Conservation (phyloP, 2,113 vertebrate genomes). For the Hippotragus niger region DNA sequence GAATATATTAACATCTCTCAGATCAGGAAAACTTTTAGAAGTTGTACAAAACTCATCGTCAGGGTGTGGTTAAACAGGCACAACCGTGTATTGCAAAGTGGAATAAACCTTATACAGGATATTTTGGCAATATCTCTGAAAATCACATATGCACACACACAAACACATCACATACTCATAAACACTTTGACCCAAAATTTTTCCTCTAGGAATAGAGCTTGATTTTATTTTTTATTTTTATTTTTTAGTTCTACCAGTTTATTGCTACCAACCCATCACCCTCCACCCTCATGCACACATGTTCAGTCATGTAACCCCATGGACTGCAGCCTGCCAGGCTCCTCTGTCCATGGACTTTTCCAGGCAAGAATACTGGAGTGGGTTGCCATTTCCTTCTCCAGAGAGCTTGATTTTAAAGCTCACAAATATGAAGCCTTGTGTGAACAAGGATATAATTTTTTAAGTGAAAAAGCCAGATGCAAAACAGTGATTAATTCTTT, state of each 20-base stretch:
- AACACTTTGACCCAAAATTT: background rate
- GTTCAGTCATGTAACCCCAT: too few species aligned
- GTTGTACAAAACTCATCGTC: background rate
- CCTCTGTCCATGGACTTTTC: too few species aligned
- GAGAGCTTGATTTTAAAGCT: background rate
- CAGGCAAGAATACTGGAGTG: too few species aligned
- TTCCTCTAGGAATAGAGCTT: background rate
- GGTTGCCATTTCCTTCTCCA: too few species aligned
- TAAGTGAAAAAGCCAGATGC: background rate
- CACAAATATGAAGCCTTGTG: background rate
- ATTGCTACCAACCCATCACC: too few species aligned
- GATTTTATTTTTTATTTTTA: background rate
- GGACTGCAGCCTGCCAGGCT: too few species aligned
- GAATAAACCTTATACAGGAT: too few species aligned
- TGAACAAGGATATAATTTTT: background rate
- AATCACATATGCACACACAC: background rate
- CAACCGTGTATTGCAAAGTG: background rate
- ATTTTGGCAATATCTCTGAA: background rate
- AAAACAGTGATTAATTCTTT: background rate
- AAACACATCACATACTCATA: background rate
- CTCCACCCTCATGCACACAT: too few species aligned
- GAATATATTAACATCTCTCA: background rate
- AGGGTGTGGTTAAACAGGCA: background rate
- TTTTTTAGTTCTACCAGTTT: too few species aligned
- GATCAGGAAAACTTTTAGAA: background rate